phyloP scores from a whole-genome alignment of 2,113 vertebrate genomes.

The Regulus satrapa region DNA sequence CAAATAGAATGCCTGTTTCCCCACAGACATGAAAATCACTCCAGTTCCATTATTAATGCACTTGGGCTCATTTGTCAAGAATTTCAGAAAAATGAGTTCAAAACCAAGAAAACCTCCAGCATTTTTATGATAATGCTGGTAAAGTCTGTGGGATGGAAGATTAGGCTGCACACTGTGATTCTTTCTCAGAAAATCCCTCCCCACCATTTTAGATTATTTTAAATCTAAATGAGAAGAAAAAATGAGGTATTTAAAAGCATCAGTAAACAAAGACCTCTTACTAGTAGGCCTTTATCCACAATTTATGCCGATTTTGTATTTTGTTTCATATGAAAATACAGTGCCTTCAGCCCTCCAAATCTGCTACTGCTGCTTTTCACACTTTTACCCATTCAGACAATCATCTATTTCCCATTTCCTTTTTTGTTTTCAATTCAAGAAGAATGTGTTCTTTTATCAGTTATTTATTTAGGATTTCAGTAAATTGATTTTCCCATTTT shows the following conservation, averaged over 20 bases:
- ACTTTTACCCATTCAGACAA: neutral
- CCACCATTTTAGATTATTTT: constrained; percentile 18
- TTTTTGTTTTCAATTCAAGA: constrained; percentile 7
- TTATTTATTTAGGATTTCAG: constrained; percentile 31
- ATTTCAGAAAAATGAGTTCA: neutral
- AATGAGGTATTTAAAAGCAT: constrained; percentile 41
- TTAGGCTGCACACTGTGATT: constrained; percentile 12
- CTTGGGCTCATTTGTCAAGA: constrained; percentile 27
- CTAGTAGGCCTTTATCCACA: constrained; percentile 23
- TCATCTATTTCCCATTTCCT: constrained; percentile 26
- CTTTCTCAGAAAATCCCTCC: constrained; percentile 17
- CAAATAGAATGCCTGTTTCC: neutral
- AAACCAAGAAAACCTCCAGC: constrained; percentile 17
- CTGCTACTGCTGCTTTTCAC: neutral
- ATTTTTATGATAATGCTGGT: constrained; percentile 25
- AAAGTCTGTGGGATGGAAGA: constrained; percentile 24
- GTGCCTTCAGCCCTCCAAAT: neutral
- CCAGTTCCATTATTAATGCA: neutral
- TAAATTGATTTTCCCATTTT: constrained; percentile 51
- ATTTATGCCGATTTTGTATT: constrained; percentile 42
- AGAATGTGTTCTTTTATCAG: constrained; percentile 18
- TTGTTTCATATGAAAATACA: constrained; percentile 47
- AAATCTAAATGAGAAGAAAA: constrained; percentile 39
- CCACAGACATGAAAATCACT: neutral
- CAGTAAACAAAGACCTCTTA: constrained; percentile 40